These are phyloP conservation scores for Ptychoptera albimana DNA, from an alignment of 2,888 invertebrate genomes.

Conservation along the genomic window DNA sequence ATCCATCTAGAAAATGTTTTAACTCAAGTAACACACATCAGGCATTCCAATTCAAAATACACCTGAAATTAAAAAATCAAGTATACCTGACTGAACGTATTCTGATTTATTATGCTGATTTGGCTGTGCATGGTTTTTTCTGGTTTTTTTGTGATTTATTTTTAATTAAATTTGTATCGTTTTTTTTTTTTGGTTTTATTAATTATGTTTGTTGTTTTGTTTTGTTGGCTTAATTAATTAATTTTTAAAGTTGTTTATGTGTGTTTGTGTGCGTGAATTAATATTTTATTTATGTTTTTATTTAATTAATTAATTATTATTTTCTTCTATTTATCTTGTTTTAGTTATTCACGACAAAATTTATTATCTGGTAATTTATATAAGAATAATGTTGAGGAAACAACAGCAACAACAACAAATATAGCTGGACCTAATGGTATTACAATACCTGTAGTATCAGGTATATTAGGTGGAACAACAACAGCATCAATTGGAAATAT, in stretches of 20 bases:
- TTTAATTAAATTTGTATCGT: too few species aligned
- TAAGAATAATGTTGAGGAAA: constrained; percentile 61
- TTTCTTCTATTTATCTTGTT: constrained; percentile 17
- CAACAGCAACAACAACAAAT: constrained; percentile 27
- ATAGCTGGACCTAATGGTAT: constrained; percentile 5
- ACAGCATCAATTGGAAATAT: constrained; percentile 10
- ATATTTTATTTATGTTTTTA: not conserved
- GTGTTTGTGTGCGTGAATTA: not conserved
- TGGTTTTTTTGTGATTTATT: too few species aligned
- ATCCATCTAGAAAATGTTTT: too few species aligned
- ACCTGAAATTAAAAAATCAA: too few species aligned
- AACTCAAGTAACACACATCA: too few species aligned
- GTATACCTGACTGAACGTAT: too few species aligned
- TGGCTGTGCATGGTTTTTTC: too few species aligned
- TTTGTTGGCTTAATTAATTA: constrained; percentile 7
- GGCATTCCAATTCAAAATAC: too few species aligned
- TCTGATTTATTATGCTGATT: too few species aligned
- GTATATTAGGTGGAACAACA: constrained; percentile 15
- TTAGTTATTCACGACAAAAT: constrained; percentile 79
- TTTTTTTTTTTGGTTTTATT: too few species aligned
- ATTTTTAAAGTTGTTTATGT: constrained; percentile 11
- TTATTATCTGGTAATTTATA: constrained; percentile 49
- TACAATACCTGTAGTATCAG: constrained; percentile 24
- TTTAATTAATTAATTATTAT: constrained; percentile 7
- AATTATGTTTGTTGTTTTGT: not conserved